phyloP scores from a whole-genome alignment of 2,113 vertebrate species.

The Dipodomys ordii region DNA sequence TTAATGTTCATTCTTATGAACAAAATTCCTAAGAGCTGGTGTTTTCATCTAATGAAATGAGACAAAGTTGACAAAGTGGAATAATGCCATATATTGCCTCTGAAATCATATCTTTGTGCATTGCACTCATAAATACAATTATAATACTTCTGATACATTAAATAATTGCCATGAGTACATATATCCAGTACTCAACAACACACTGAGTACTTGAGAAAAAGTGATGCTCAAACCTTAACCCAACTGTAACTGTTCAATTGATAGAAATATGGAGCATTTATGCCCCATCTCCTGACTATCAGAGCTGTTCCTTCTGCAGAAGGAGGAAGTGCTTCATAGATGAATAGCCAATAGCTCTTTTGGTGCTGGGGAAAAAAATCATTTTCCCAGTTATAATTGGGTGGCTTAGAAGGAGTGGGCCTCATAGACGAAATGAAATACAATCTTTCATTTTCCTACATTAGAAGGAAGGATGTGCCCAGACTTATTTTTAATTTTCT shows the following conservation, averaged over 20 bases:
- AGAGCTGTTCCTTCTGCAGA: neutral
- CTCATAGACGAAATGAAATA: neutral
- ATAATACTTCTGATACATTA: neutral
- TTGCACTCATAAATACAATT: neutral
- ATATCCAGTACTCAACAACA: neutral
- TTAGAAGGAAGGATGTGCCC: neutral
- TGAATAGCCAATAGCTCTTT: neutral
- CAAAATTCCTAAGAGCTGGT: slow-evolving; percentile 18
- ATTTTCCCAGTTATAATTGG: neutral
- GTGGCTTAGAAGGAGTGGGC: neutral
- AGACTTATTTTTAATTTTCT: slow-evolving; percentile 43
- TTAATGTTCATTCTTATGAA: neutral
- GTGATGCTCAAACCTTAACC: neutral
- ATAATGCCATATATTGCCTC: neutral
- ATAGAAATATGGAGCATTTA: neutral
- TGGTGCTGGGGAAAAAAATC: neutral
- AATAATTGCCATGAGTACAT: neutral
- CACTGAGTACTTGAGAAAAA: slow-evolving; percentile 6
- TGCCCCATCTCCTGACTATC: neutral
- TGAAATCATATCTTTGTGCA: neutral
- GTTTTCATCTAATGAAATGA: slow-evolving; percentile 14
- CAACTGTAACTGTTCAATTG: neutral
- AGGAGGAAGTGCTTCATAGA: neutral
- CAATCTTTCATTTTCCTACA: slow-evolving; percentile 18
- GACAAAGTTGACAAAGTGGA: neutral